A percentile compares a stretch with the other conserved stretches of the same genome.
phyloP scores from a whole-genome alignment of 2,113 vertebrate genomes.

The Odocoileus hemionus region DNA sequence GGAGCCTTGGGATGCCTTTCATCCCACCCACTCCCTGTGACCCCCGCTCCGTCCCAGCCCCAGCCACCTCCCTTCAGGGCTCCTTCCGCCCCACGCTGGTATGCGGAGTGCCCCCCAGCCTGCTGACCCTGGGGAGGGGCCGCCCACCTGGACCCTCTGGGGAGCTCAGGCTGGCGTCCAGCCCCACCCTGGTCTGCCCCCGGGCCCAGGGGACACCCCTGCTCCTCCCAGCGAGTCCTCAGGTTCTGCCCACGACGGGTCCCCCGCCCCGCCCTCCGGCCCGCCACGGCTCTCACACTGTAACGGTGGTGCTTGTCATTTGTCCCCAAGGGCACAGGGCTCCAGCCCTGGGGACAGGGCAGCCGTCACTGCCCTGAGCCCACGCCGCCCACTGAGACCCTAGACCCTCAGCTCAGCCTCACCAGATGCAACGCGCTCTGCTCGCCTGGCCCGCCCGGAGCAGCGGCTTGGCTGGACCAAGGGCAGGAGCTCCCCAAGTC shows the following conservation, averaged over 20 bases:
- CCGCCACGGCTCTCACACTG: accelerated
- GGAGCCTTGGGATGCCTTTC: neutral
- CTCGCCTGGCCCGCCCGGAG: accelerated
- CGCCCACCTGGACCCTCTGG: accelerated
- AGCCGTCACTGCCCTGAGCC: accelerated
- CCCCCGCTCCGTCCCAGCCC: too few species aligned
- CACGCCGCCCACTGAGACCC: accelerated
- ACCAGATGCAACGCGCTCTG: neutral
- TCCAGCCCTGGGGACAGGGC: neutral
- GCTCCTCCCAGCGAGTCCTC: conserved; percentile 4
- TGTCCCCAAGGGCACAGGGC: accelerated
- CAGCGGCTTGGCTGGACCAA: too few species aligned
- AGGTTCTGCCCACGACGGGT: accelerated
- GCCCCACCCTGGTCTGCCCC: accelerated
- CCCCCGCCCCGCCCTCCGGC: accelerated
- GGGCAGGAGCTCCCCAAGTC: neutral
- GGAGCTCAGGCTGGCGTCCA: accelerated
- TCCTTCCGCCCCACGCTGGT: accelerated
- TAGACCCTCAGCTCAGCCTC: neutral
- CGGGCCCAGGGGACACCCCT: neutral
- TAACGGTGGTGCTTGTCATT: accelerated
- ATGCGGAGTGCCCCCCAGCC: accelerated
- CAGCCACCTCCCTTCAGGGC: neutral
- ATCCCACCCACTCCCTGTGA: too few species aligned
- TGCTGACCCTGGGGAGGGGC: accelerated